Base-by-base conservation (phyloP, 2,888 invertebrate genomes). In the Nebria salina region DNA sequence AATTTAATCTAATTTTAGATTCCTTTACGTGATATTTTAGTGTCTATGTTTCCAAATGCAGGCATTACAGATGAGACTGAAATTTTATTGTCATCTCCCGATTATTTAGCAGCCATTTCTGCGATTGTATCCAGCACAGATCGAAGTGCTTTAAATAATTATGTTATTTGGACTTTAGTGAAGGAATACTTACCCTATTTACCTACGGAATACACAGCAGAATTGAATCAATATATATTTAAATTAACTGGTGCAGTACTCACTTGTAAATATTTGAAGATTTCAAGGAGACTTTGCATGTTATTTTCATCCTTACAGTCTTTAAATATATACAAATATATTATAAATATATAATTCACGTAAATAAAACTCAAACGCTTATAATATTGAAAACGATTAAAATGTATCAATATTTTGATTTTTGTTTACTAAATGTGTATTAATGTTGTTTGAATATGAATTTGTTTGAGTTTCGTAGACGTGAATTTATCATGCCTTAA, bases 131-230 rank as follows among this genome's bases (percentile, higher is more conserved):
- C 91, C 0, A 87, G 90, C 0, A 90, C 91, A 13, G 91, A 91
- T 83, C 86, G 88, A 76, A 86, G 91, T 81, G 90, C 90, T 11
- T 85, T 92, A 84, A 92, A 92, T 86, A 91, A 92, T 85, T 93
- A 92, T 85, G 85, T 92, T 82, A 91, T 92, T 83, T 93, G 92
- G 92, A 89, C 90, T 41, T 86, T 93, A 66, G 90, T 91, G 2
- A 87, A 89, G 41, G 87, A 88, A 72, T 92, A 91, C 85, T 86
- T 91, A 15, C 91, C 91, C 2, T 92, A 91, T 84, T 86, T 93
- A 81, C 91, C 91, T 1, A 87, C 88, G 83, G 87, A 89, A 7
- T 87, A 85, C 75, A 86, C 87, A 20, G 84, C 86, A 1, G 85
- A 86, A 11, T 65, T 87, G 74, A 84, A 87, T 82, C 84, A 84